Evolutionary conservation across 2,113 vertebrate genomes (phyloP), one percentile per base, ranked within the genome.

Genomic region (Scomber scombrus): DNA sequence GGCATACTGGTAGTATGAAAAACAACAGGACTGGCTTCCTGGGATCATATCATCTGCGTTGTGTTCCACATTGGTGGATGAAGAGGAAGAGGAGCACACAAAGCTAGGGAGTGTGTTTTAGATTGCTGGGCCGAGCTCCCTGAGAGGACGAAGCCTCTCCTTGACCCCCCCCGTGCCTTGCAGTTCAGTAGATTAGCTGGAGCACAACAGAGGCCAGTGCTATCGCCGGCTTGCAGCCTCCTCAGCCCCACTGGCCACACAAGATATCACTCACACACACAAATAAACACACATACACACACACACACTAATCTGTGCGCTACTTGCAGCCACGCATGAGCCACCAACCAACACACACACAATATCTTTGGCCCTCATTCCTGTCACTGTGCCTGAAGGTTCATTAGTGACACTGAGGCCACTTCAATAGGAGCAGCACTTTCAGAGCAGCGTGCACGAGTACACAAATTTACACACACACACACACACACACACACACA

Each of bases 171-270:
- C 64, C 9, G n/a, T 74, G 84, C 80, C 81, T 91, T 65, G 75
- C 83, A 87, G 88, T 88, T 91, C 83, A 87, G 85, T 91, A 91
- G 93, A 93, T 94, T 92, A 94, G 87, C 82, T 51, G 50, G 43
- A 86, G 77, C 84, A 87, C 85, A 88, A 91, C 85, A 83, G 89
- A 87, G 81, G 69, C 85, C 84, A 65, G 68, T 67, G 56, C 86
- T 92, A 93, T 93, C 88, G 4, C 81, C 60, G 9, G 45, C 78
- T 84, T 75, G 71, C 92, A 92, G 92, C 81, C 84, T 82, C 82
- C 74, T 82, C 86, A 40, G 71, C 77, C 76, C 72, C 85, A 80
- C 71, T 76, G 80, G 85, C 81, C 88, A 80, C 87, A 85, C 86
- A 79, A 84, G 84, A 81, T 87, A 77, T 81, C 74, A 15, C 74